Conservation (phyloP, 2,888 invertebrate species). For the Tenodera sinensis region DNA sequence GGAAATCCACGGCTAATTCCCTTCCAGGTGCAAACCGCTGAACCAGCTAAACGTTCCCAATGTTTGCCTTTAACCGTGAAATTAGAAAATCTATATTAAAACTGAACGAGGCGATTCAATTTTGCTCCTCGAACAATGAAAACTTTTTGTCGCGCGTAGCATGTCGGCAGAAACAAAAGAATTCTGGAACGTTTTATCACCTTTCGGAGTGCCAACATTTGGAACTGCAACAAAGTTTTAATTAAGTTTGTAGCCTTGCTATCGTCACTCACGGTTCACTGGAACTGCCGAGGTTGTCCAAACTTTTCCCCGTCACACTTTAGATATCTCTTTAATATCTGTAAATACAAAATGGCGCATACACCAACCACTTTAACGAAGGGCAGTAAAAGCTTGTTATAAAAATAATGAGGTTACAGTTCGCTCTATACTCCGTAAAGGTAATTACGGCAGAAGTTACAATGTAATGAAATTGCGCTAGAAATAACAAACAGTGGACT, state of each 20-base stretch:
- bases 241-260: neutral
- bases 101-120: neutral
- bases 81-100: neutral
- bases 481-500: too few species aligned
- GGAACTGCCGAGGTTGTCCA: neutral
- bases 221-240: neutral
- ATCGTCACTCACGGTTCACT: neutral
- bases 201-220: neutral
- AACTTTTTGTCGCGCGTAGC: neutral
- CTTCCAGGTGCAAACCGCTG: neutral
- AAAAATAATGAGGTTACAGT: too few species aligned
- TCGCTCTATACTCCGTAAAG: too few species aligned
- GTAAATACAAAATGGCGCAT: too few species aligned
- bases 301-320: neutral
- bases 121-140: neutral
- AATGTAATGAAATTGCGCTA: too few species aligned
- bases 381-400: too few species aligned
- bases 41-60: neutral
- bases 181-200: neutral
- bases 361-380: too few species aligned
- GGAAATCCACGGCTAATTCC: neutral
- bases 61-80: neutral
- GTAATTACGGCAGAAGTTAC: too few species aligned
- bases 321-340: too few species aligned
- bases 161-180: neutral